Percentiles rank a stretch among this genome's conserved stretches.
Evolutionary conservation across 2,797 vertebrate genomes (phyloP).

Genomic region (Hippocampus kuda): DNA sequence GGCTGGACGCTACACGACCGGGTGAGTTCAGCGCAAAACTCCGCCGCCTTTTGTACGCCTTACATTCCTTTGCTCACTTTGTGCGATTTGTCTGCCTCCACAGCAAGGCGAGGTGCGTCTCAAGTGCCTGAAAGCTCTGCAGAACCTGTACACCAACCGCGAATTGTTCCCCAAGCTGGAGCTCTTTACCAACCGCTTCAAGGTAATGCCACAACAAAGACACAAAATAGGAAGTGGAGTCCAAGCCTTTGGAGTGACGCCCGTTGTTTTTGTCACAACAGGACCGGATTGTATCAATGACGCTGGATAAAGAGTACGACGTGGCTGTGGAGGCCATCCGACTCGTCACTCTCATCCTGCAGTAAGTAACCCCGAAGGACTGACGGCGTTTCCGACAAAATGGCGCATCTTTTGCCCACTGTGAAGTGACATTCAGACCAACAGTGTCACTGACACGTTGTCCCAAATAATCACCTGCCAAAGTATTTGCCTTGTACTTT

Average conservation of each 20-base stretch:
- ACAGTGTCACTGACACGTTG: too few species aligned
- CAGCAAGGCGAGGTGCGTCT: slow-evolving; percentile 99
- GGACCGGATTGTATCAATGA: slow-evolving; percentile 98
- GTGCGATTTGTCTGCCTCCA: background rate
- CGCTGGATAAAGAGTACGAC: slow-evolving; percentile 97
- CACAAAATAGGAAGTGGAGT: background rate
- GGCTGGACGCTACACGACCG: slow-evolving; percentile 97
- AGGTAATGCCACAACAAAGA: slow-evolving; percentile 66
- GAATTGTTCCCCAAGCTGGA: slow-evolving; percentile 97
- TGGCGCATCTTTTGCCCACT: too few species aligned
- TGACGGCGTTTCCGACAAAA: background rate
- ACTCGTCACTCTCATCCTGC: slow-evolving; percentile 93
- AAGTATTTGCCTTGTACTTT: too few species aligned
- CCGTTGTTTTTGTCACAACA: slow-evolving; percentile 39
- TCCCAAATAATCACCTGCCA: too few species aligned
- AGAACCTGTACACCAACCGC: slow-evolving; percentile 96
- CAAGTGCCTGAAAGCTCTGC: slow-evolving; percentile 97
- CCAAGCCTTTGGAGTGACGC: background rate
- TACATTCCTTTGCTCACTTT: background rate
- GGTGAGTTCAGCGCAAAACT: slow-evolving; percentile 63
- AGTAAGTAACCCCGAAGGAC: slow-evolving; percentile 68
- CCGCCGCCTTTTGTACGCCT: background rate
- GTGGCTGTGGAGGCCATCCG: slow-evolving; percentile 97
- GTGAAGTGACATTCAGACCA: too few species aligned
- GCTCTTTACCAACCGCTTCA: slow-evolving; percentile 97